Percentiles rank a stretch among this genome's conserved stretches.
Evolutionary conservation across 2,888 invertebrate species (phyloP).

Genomic region (Hydroisotoma schaefferi): DNA sequence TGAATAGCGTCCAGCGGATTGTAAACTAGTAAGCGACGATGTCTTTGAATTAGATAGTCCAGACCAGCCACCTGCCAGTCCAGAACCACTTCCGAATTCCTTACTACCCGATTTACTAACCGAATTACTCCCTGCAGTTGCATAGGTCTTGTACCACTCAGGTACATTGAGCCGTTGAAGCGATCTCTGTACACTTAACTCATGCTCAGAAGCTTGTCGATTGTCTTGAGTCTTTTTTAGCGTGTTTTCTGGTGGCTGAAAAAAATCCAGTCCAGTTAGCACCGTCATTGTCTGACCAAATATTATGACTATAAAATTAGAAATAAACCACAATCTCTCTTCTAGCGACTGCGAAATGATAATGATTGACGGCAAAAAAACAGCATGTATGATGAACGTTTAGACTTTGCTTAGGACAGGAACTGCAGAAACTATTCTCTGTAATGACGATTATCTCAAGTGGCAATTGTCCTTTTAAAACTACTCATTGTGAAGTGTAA

Average conservation of each 20-base stretch:
- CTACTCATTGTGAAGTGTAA: neutral
- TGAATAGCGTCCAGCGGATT: conserved; percentile 44
- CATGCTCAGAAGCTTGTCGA: conserved; percentile 80
- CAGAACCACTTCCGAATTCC: conserved; percentile 45
- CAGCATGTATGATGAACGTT: no score
- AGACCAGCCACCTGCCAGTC: conserved; percentile 47
- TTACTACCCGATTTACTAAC: conserved; percentile 16
- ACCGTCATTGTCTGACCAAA: conserved; percentile 1
- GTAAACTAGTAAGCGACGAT: conserved; percentile 44
- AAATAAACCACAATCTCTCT: no score
- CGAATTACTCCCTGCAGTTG: conserved; percentile 24
- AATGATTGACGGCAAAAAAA: no score
- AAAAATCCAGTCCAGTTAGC: conserved; percentile 38
- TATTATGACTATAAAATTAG: no score
- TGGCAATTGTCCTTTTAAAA: neutral
- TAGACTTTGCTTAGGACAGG: no score
- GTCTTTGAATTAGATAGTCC: conserved; percentile 46
- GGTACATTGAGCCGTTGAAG: conserved; percentile 91
- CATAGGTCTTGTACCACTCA: conserved; percentile 81
- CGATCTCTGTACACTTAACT: conserved; percentile 78
- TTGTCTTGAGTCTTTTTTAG: conserved; percentile 74
- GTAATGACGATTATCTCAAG: neutral
- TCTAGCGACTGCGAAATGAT: no score
- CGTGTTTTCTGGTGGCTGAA: conserved; percentile 89
- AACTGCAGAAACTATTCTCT: no score